Percentiles rank a stretch among this genome's conserved stretches.
Conservation (phyloP, 2,113 vertebrate genomes). For the Rhipidura dahli region DNA sequence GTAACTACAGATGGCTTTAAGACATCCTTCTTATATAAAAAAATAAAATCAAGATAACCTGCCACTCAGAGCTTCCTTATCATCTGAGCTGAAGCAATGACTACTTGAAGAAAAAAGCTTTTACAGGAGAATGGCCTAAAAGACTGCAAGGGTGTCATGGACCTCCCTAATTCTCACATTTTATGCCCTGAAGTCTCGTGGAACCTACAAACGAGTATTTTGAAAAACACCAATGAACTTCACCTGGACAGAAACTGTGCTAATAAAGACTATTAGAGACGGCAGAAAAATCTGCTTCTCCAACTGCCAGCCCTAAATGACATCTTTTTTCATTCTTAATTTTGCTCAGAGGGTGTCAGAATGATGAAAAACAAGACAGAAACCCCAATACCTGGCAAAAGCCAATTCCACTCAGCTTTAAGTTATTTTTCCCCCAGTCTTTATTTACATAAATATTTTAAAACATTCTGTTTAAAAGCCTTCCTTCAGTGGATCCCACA, state of each 20-base stretch:
- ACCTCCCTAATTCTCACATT: background rate
- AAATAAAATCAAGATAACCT: background rate
- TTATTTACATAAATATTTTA: background rate
- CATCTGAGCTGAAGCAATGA: background rate
- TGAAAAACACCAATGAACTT: background rate
- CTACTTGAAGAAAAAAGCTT: background rate
- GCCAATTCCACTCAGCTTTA: background rate
- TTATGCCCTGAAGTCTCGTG: rapidly evolving
- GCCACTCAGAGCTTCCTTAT: background rate
- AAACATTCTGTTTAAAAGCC: background rate
- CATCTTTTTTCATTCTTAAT: background rate
- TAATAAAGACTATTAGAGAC: background rate
- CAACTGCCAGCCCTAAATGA: background rate
- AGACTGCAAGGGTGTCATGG: background rate
- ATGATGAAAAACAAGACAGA: background rate
- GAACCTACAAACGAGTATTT: background rate
- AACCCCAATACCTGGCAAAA: background rate
- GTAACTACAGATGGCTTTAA: background rate
- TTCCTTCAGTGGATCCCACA: background rate
- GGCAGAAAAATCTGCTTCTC: background rate
- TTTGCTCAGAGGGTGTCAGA: background rate
- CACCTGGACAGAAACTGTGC: background rate
- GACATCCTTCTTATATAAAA: background rate
- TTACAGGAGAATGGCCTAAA: background rate
- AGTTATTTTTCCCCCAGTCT: background rate